Evolutionary conservation across 2,113 vertebrate genomes (phyloP), one percentile per base, ranked within the genome.

Genomic region (Microtus pennsylvanicus): DNA sequence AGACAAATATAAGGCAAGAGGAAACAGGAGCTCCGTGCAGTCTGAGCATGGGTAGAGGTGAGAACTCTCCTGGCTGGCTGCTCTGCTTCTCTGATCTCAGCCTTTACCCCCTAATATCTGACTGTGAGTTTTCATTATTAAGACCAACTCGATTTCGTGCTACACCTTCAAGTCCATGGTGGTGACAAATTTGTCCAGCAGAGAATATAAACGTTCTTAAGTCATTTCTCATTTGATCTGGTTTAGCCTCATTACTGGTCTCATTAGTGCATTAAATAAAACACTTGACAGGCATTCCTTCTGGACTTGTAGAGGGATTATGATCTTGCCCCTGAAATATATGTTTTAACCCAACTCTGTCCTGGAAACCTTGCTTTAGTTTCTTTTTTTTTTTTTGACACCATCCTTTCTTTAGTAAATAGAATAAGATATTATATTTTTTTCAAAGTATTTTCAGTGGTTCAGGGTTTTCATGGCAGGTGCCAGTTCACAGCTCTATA

Each of bases 201-300:
- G 47, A 55, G 16, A 90, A 91, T 70, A 76, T 75, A 77, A 90
- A 81, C 63, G 65, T 89, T 17, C 77, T 1, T 89, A 93, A 93
- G 16, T 65, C 28, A 3, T 69, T 89, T 89, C 65, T 76, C 65
- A 12, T 85, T 83, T 74, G 63, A 92, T 42, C 47, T 42, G 9
- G 16, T 80, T 89, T 92, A 87, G 50, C 17, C n/a, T 70, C 4
- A n/a, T 65, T 86, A 58, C 4, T 93, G 55, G 6, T 61, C 61
- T 94, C 33, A 67, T 91, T 93, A 80, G 50, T 91, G 11, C 76
- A 72, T 52, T 95, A 86, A 92, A 30, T 92, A 83, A 90, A 75
- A 90, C n/a, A 12, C n/a, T 86, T 65, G 58, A 93, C 3, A 55
- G 55, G 1, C 38, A 3, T 50, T 94, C 13, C 70, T 58, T 94